These are phyloP conservation scores for Moxostoma hubbsi DNA, from an alignment of 2,797 vertebrate species.

Conservation along the genomic window DNA sequence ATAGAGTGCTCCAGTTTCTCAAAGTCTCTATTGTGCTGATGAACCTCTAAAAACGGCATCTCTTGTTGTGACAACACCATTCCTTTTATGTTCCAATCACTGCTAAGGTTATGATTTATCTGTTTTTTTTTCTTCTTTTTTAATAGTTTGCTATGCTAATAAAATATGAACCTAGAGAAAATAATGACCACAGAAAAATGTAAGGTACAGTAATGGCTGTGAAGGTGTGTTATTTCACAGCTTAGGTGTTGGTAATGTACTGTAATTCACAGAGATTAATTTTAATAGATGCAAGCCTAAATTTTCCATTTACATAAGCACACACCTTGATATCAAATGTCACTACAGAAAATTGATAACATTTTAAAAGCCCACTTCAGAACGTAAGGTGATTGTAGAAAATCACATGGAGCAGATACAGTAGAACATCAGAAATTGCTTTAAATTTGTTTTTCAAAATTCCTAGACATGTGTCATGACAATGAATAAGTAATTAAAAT, in stretches of 20 bases:
- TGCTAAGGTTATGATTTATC: neutral
- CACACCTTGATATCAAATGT: slow-evolving; percentile 15
- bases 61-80: neutral
- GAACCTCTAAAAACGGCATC: neutral
- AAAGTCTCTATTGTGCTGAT: neutral
- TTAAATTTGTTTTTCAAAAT: slow-evolving; percentile 1
- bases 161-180: slow-evolving; percentile 5
- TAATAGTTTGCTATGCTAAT: neutral
- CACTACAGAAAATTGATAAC: slow-evolving; percentile 1
- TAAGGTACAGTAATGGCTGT: neutral
- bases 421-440: neutral
- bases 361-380: neutral
- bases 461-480: neutral
- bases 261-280: slow-evolving; percentile 10
- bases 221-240: slow-evolving; percentile 13
- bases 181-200: slow-evolving; percentile 5
- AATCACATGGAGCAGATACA: neutral
- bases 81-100: slow-evolving; percentile 12
- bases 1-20: neutral
- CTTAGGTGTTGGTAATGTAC: neutral
- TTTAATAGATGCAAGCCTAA: neutral
- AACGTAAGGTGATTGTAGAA: neutral
- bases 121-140: too few species aligned
- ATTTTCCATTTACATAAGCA: slow-evolving; percentile 13
- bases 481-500: neutral